Conservation (phyloP, 2,113 vertebrate species). For the Rhynchopsitta pachyrhyncha region DNA sequence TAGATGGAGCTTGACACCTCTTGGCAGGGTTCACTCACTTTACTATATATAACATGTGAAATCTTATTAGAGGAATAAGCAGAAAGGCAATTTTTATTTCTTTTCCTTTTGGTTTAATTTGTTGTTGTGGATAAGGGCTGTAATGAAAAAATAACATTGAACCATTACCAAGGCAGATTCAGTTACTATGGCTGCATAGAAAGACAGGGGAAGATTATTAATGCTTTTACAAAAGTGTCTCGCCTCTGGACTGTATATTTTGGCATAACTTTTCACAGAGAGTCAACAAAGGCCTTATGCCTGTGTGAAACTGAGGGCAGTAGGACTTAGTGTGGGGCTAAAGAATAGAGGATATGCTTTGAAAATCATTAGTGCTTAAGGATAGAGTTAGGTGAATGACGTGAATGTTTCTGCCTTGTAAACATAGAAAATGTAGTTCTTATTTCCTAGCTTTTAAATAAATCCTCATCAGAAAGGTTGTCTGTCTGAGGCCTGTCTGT, state of each 20-base stretch:
- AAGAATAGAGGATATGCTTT: not conserved
- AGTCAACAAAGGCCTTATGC: not conserved
- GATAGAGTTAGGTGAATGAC: not conserved
- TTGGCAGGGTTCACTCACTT: not conserved
- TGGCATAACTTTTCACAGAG: not conserved
- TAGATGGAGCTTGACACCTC: constrained; percentile 50
- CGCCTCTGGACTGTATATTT: not conserved
- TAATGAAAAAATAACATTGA: not conserved
- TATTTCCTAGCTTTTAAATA: not conserved
- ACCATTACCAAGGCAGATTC: not conserved
- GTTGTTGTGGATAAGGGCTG: not conserved
- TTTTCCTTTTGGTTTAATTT: not conserved
- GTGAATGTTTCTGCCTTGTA: not conserved
- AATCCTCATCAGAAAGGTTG: not conserved
- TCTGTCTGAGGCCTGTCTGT: not conserved
- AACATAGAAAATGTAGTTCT: not conserved
- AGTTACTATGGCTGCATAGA: not conserved
- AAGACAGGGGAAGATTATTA: not conserved
- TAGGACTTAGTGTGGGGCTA: not conserved
- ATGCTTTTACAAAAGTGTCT: not conserved
- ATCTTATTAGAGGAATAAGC: not conserved
- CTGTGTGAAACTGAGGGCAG: not conserved
- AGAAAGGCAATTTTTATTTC: not conserved
- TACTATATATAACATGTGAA: not conserved
- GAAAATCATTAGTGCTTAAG: not conserved